These are phyloP conservation scores for Diadema setosum DNA, from an alignment of 35 echinoderm and acorn worm species.

Conservation along the genomic window DNA sequence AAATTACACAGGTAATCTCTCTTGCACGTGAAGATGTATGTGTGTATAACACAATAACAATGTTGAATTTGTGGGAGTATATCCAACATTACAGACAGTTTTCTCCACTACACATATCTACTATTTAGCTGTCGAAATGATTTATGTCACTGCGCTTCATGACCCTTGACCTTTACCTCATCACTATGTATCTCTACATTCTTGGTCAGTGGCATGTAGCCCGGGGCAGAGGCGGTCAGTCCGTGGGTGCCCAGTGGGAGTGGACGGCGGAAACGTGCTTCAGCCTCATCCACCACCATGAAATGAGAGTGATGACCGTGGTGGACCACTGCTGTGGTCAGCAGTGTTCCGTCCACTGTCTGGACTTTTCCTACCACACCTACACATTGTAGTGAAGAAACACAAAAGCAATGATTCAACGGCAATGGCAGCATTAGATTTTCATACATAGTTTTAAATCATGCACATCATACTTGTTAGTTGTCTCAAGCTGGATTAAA, in stretches of 20 bases:
- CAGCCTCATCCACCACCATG: background rate
- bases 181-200: conserved; percentile 30
- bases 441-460: no score
- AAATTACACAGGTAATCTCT: no score
- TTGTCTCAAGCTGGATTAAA: no score
- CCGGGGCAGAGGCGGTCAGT: conserved; percentile 43
- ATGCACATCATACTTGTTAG: no score
- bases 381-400: background rate
- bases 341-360: background rate
- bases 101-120: no score
- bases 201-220: conserved; percentile 46
- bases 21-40: no score
- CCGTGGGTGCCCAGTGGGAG: conserved; percentile 1
- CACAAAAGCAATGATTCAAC: background rate
- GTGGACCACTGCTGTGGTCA: conserved; percentile 21
- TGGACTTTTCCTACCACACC: conserved; percentile 52
- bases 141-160: no score
- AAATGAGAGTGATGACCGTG: conserved; percentile 9
- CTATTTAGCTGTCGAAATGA: no score
- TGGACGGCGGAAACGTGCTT: conserved; percentile 25
- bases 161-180: background rate
- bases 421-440: no score
- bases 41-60: no score
- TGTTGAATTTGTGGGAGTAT: no score
- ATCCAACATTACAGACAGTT: no score